These are phyloP conservation scores for Torymus texanus DNA, from an alignment of 2,888 invertebrate genomes.

Conservation along the genomic window DNA sequence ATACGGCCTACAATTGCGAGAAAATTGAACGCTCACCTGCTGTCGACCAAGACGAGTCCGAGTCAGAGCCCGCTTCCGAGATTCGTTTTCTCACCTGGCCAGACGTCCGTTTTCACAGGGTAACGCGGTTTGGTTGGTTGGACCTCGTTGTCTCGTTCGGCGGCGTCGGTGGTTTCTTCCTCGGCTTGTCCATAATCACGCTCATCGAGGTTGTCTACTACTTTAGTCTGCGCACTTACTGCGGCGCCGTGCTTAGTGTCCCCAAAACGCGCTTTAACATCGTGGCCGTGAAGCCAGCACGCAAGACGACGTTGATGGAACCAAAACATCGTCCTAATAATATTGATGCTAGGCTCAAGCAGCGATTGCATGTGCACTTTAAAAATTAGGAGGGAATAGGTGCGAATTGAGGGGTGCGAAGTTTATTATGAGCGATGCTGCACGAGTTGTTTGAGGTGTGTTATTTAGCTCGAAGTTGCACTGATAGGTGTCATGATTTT, in stretches of 20 bases:
- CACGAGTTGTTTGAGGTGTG: too few relatives aligned
- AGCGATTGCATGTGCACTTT: too few relatives aligned
- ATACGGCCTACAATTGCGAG: constrained; percentile 86
- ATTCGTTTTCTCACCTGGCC: constrained; percentile 78
- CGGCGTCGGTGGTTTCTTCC: constrained; percentile 79
- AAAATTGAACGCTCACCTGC: constrained; percentile 79
- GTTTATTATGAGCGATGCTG: too few relatives aligned
- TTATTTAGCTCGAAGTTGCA: too few relatives aligned
- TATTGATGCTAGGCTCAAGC: too few relatives aligned
- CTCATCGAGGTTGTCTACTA: constrained; percentile 87
- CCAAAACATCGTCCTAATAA: too few relatives aligned
- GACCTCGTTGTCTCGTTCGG: constrained; percentile 82
- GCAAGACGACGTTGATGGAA: too few relatives aligned
- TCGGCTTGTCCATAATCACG: constrained; percentile 86
- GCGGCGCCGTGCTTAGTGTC: constrained; percentile 69
- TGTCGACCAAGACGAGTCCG: neutral
- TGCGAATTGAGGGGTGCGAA: too few relatives aligned
- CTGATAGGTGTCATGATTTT: too few relatives aligned
- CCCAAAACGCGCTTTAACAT: constrained; percentile 47
- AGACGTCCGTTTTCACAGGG: constrained; percentile 85
- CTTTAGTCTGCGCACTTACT: constrained; percentile 83
- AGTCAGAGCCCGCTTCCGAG: neutral
- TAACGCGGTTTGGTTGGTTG: constrained; percentile 90
- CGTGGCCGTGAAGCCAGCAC: neutral
- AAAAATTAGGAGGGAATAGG: too few relatives aligned